Conservation (phyloP, 2,888 invertebrate species). For the Pachycephus smyrnensis region DNA sequence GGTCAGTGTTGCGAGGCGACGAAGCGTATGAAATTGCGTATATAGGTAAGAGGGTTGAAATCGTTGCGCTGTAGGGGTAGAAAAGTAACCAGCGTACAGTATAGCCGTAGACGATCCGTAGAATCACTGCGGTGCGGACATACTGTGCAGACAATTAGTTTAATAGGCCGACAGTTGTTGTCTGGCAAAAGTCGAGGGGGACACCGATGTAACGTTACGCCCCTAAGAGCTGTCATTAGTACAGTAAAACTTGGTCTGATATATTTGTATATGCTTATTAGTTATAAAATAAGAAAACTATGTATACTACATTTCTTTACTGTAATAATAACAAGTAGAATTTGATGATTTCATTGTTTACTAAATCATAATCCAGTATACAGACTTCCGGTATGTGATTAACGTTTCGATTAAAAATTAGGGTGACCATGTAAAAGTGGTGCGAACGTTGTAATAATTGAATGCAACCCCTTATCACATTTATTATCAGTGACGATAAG, state of each 20-base stretch:
- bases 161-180: constrained; percentile 65
- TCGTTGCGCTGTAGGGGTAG: constrained; percentile 25
- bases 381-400: too few relatives aligned
- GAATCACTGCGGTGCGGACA: constrained; percentile 52
- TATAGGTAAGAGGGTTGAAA: constrained; percentile 39
- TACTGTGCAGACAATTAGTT: constrained; percentile 65
- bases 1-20: constrained; percentile 46
- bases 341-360: too few relatives aligned
- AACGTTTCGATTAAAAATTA: too few relatives aligned
- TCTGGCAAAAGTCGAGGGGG: constrained; percentile 43
- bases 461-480: too few relatives aligned
- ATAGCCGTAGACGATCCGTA: constrained; percentile 33
- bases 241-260: background rate
- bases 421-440: too few relatives aligned
- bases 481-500: too few relatives aligned
- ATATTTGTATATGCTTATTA: background rate
- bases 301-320: too few relatives aligned
- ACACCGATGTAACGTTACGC: constrained; percentile 36
- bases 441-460: too few relatives aligned
- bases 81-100: constrained; percentile 7
- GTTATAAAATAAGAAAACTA: background rate
- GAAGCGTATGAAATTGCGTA: constrained; percentile 55
- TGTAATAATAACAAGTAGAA: too few relatives aligned
- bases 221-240: constrained; percentile 34
- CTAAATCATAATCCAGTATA: background rate